Conservation (phyloP, 2,797 vertebrate genomes). For the Labroides dimidiatus region DNA sequence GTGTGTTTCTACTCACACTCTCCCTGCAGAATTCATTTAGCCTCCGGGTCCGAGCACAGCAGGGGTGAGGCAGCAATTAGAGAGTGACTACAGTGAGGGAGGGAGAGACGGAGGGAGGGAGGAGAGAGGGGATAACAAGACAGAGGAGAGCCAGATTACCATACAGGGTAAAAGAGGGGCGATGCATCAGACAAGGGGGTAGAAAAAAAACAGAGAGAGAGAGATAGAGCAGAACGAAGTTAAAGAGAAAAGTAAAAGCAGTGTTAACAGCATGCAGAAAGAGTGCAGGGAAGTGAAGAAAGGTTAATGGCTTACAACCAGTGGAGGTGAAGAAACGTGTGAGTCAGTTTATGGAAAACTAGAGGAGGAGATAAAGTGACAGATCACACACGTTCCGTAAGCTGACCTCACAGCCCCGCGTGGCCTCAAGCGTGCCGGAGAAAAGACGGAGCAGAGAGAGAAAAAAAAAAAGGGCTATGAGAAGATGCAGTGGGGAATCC, state of each 20-base stretch:
- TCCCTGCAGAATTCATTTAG: slow-evolving; percentile 81
- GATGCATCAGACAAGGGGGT: slow-evolving; percentile 19
- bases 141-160: slow-evolving; percentile 49
- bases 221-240: slow-evolving; percentile 26
- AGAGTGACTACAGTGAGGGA: slow-evolving; percentile 62
- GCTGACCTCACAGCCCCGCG: slow-evolving; percentile 57
- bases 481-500: slow-evolving; percentile 48
- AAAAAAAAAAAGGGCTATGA: slow-evolving; percentile 48
- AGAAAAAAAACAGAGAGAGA: slow-evolving; percentile 17
- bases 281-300: neutral
- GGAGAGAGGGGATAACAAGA: slow-evolving; percentile 48
- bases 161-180: slow-evolving; percentile 33
- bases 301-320: slow-evolving; percentile 76
- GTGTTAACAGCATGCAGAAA: slow-evolving; percentile 42
- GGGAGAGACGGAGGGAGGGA: neutral
- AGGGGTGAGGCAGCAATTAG: slow-evolving; percentile 82
- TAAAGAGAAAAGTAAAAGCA: slow-evolving; percentile 22
- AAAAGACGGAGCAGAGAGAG: slow-evolving; percentile 28
- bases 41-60: slow-evolving; percentile 78
- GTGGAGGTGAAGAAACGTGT: slow-evolving; percentile 45
- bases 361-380: slow-evolving; percentile 29
- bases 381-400: slow-evolving; percentile 59
- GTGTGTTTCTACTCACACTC: slow-evolving; percentile 50
- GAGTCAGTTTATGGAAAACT: slow-evolving; percentile 43
- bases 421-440: slow-evolving; percentile 38